phyloP scores from a whole-genome alignment of 2,797 vertebrate genomes.

The Cephalopachus bancanus region DNA sequence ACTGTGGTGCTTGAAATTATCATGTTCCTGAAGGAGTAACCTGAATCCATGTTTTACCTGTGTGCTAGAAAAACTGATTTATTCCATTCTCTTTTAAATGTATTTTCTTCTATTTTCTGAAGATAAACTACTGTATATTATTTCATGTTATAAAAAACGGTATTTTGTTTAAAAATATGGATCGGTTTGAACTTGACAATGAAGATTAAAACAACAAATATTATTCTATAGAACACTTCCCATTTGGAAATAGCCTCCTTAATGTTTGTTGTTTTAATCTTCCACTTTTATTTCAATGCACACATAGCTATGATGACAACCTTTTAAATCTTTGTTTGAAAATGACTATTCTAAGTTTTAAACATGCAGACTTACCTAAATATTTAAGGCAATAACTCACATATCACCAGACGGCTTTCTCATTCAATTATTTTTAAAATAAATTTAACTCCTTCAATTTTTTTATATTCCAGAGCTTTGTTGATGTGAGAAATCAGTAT shows the following conservation, averaged over 20 bases:
- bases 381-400: neutral
- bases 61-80: neutral
- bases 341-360: neutral
- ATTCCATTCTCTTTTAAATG: neutral
- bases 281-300: too few species aligned
- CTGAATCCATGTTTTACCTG: neutral
- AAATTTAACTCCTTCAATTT: neutral
- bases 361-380: neutral
- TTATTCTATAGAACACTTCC: too few species aligned
- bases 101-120: neutral
- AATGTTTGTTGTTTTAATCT: too few species aligned
- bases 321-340: too few species aligned
- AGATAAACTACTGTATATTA: neutral
- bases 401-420: neutral
- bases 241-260: too few species aligned
- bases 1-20: neutral
- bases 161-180: neutral
- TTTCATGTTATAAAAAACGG: neutral
- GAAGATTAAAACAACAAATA: neutral
- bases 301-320: too few species aligned
- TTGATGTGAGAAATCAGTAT: neutral
- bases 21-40: neutral
- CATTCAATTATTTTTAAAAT: neutral
- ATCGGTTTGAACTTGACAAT: constrained; percentile 31
- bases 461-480: neutral